A percentile compares a stretch with the other conserved stretches of the same genome.
These are phyloP conservation scores for Propithecus perrieri DNA, from an alignment of 2,797 vertebrate genomes.

Conservation along the genomic window DNA sequence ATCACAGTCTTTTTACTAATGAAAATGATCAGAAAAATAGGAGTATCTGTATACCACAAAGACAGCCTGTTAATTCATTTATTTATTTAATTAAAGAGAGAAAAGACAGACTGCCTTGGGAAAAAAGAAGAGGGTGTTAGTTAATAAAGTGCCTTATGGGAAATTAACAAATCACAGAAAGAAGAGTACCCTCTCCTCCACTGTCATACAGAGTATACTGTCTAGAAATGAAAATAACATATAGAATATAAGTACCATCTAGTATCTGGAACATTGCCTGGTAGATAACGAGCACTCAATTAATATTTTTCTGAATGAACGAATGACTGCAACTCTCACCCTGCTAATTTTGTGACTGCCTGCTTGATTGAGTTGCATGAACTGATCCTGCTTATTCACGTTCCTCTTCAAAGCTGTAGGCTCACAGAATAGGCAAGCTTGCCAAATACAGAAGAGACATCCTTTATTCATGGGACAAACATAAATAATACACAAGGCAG, in stretches of 20 bases:
- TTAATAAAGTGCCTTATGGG: background rate
- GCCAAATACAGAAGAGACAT: background rate
- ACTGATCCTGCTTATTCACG: background rate
- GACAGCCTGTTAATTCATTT: background rate
- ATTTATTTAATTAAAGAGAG: background rate
- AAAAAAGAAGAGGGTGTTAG: background rate
- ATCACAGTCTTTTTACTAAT: background rate
- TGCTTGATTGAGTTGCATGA: background rate
- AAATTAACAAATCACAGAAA: constrained; percentile 1
- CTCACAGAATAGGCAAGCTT: background rate
- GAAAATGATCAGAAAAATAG: background rate
- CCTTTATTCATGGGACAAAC: background rate
- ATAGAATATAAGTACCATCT: background rate
- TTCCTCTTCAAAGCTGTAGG: background rate
- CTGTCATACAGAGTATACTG: background rate
- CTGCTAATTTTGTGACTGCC: background rate
- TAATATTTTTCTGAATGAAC: background rate
- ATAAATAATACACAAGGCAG: background rate
- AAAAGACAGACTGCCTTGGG: background rate
- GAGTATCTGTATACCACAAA: background rate
- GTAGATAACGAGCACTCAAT: background rate
- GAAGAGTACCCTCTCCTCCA: rapidly evolving
- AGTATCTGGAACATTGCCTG: background rate
- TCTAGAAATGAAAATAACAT: background rate
- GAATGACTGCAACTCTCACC: background rate